Evolutionary conservation across 2,888 invertebrate genomes (phyloP).

Genomic region (Acrobasis repandana): DNA sequence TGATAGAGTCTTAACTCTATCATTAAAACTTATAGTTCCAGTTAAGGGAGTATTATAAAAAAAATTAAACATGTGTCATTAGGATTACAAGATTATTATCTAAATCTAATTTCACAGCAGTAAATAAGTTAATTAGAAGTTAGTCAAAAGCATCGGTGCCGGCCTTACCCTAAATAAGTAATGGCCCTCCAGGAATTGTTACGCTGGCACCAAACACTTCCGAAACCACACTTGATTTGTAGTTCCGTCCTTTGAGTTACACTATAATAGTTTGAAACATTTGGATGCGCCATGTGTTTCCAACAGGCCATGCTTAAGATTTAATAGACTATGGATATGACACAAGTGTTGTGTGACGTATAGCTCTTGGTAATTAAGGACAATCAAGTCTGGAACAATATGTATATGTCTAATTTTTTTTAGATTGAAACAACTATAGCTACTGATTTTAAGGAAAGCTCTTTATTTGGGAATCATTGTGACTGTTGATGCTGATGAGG

Average conservation of each 20-base stretch:
- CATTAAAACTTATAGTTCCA: background rate
- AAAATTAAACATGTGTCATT: background rate
- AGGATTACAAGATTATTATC: slow-evolving; percentile 15
- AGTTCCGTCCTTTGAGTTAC: slow-evolving; percentile 71
- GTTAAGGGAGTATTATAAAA: background rate
- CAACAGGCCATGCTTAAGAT: slow-evolving; percentile 21
- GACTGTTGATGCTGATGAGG: too few relatives aligned
- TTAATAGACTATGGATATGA: slow-evolving; percentile 27
- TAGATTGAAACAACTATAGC: too few relatives aligned
- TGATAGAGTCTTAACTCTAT: too few relatives aligned
- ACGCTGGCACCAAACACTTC: slow-evolving; percentile 64
- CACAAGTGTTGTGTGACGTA: slow-evolving; percentile 10
- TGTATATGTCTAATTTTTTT: too few relatives aligned
- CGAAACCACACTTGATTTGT: slow-evolving; percentile 78
- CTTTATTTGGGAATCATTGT: too few relatives aligned
- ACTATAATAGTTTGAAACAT: slow-evolving; percentile 60
- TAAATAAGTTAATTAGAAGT: slow-evolving; percentile 23
- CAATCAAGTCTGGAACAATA: background rate
- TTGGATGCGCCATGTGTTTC: slow-evolving; percentile 66
- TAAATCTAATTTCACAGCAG: slow-evolving; percentile 18
- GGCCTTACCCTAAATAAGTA: slow-evolving; percentile 57
- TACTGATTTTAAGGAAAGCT: too few relatives aligned
- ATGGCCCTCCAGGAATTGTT: slow-evolving; percentile 66
- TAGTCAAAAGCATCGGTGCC: slow-evolving; percentile 20
- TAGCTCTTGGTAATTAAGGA: slow-evolving; percentile 1